Conservation (phyloP, 2,888 invertebrate species). For the Andrena fulva region DNA sequence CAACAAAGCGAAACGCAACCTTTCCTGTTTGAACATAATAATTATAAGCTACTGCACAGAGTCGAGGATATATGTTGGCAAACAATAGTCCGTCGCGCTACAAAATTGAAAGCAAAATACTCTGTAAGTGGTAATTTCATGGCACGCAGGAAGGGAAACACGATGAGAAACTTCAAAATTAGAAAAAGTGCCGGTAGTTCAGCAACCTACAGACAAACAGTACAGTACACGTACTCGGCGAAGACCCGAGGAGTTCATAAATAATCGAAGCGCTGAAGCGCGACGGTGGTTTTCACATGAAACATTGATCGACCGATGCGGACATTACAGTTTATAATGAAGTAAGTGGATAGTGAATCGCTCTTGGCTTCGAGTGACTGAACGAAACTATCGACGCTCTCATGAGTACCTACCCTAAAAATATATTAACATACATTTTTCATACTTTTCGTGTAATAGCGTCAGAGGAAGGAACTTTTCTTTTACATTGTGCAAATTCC, state of each 20-base stretch:
- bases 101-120: background rate
- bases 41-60: background rate
- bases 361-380: conserved; percentile 45
- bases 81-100: background rate
- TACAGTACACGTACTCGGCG: conserved; percentile 71
- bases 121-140: conserved; percentile 10
- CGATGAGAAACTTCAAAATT: conserved; percentile 55
- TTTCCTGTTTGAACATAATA: background rate
- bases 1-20: background rate
- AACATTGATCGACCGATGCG: conserved; percentile 82
- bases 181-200: conserved; percentile 71
- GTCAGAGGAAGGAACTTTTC: background rate
- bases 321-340: conserved; percentile 74
- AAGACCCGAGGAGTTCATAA: conserved; percentile 83
- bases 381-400: conserved; percentile 41
- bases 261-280: conserved; percentile 83
- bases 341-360: conserved; percentile 70
- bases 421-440: conserved; percentile 1
- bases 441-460: background rate
- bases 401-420: conserved; percentile 42
- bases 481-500: background rate
- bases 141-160: conserved; percentile 46
- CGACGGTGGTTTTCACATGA: conserved; percentile 83
- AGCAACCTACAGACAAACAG: conserved; percentile 75
- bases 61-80: background rate